Conservation (phyloP, 2,888 invertebrate genomes). For the Gisinianus flammeolus region DNA sequence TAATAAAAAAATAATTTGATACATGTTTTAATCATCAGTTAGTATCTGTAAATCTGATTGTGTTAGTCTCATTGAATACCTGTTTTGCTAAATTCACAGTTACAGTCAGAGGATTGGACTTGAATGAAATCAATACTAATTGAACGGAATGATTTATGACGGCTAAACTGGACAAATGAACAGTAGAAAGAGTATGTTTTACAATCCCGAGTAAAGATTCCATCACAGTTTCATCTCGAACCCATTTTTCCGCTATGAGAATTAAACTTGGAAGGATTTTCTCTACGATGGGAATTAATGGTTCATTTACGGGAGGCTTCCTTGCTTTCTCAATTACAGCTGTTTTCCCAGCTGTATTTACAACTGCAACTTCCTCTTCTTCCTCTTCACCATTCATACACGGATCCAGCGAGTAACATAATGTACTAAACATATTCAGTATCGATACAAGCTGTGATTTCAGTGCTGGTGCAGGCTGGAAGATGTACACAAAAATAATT, state of each 20-base stretch:
- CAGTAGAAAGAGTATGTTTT: slow-evolving; percentile 54
- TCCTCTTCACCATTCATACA: slow-evolving; percentile 47
- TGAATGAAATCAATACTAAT: slow-evolving; percentile 54
- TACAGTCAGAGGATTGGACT: slow-evolving; percentile 50
- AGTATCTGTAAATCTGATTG: too few species aligned
- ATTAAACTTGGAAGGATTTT: slow-evolving; percentile 56
- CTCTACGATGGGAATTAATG: slow-evolving; percentile 55
- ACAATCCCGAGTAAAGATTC: slow-evolving; percentile 55
- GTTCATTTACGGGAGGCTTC: slow-evolving; percentile 39
- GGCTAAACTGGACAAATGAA: slow-evolving; percentile 51
- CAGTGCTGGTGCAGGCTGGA: slow-evolving; percentile 50
- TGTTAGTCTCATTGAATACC: slow-evolving; percentile 37
- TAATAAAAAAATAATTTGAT: background rate
- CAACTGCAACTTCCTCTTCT: slow-evolving; percentile 42
- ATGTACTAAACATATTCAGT: slow-evolving; percentile 54
- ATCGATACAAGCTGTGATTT: slow-evolving; percentile 52
- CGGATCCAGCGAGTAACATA: slow-evolving; percentile 55
- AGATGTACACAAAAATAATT: slow-evolving; percentile 4
- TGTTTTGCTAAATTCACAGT: slow-evolving; percentile 53
- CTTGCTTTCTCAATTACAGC: background rate
- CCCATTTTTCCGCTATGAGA: slow-evolving; percentile 57
- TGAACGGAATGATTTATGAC: slow-evolving; percentile 55
- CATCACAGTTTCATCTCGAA: slow-evolving; percentile 56
- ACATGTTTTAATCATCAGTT: background rate
- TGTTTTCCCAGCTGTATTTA: slow-evolving; percentile 46